Conservation (phyloP, 2,113 vertebrate species). For the Podilymbus podiceps region DNA sequence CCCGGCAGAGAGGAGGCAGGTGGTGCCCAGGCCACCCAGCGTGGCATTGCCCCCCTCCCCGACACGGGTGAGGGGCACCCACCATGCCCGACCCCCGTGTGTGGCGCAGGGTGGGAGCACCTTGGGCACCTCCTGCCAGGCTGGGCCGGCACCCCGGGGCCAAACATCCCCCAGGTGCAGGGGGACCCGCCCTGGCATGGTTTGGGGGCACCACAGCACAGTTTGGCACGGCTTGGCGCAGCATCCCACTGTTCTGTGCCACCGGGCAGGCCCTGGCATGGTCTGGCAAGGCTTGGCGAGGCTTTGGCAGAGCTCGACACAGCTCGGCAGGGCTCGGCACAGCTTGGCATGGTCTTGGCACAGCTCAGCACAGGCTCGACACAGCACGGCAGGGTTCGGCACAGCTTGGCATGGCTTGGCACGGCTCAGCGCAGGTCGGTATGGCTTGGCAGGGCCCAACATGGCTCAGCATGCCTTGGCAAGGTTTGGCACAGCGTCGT, state of each 20-base stretch:
- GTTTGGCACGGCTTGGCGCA: background rate
- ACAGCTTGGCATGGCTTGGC: background rate
- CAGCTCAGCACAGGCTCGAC: no score
- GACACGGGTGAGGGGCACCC: background rate
- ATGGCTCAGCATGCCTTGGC: no score
- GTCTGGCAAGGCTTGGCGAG: background rate
- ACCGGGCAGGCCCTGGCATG: background rate
- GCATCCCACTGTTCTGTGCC: accelerated
- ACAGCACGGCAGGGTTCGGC: no score
- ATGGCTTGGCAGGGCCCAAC: background rate
- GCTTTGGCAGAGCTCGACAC: background rate
- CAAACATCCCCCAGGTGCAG: background rate
- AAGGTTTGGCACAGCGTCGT: background rate
- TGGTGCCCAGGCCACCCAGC: no score
- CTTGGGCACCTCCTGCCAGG: accelerated
- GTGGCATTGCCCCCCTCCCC: no score
- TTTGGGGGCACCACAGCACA: accelerated
- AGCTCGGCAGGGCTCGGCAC: no score
- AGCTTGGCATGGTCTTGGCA: background rate
- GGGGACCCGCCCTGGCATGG: accelerated
- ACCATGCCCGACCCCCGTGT: accelerated
- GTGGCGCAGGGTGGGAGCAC: no score
- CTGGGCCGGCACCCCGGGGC: no score
- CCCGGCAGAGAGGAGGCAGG: background rate
- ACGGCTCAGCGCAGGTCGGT: background rate